Percentiles rank a stretch among this genome's conserved stretches.
phyloP scores from a whole-genome alignment of 2,113 vertebrate genomes.

The Megaceryle maxima region DNA sequence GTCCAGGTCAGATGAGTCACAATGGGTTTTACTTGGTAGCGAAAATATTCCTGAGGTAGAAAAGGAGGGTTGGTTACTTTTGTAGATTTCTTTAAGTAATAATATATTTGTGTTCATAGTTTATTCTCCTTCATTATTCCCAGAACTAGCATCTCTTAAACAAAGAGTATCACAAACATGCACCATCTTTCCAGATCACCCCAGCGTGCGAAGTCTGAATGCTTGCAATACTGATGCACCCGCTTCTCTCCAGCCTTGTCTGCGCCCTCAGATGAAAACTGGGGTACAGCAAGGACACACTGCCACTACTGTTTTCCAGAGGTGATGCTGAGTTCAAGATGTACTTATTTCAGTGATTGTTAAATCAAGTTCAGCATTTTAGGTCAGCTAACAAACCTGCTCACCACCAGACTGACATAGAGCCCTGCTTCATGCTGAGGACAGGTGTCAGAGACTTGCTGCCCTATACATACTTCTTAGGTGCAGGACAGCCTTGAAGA shows the following conservation, averaged over 20 bases:
- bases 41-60: slow-evolving; percentile 80
- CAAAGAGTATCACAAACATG: not conserved
- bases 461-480: not conserved
- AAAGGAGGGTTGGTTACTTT: not conserved
- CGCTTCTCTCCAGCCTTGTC: not conserved
- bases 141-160: not conserved
- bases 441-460: not conserved
- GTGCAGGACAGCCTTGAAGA: not conserved
- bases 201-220: not conserved
- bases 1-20: slow-evolving; percentile 75
- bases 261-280: not conserved
- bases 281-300: not conserved
- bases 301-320: not conserved
- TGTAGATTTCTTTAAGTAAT: not conserved
- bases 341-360: not conserved
- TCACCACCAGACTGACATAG: not conserved
- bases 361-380: not conserved
- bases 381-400: not conserved
- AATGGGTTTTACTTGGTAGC: slow-evolving; percentile 73
- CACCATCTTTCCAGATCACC: not conserved
- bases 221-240: not conserved
- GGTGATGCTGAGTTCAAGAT: not conserved
- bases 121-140: not conserved
- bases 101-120: not conserved
- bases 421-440: not conserved